These are phyloP conservation scores for Corbicula japonica DNA, from an alignment of 2,888 invertebrate genomes.

Conservation along the genomic window DNA sequence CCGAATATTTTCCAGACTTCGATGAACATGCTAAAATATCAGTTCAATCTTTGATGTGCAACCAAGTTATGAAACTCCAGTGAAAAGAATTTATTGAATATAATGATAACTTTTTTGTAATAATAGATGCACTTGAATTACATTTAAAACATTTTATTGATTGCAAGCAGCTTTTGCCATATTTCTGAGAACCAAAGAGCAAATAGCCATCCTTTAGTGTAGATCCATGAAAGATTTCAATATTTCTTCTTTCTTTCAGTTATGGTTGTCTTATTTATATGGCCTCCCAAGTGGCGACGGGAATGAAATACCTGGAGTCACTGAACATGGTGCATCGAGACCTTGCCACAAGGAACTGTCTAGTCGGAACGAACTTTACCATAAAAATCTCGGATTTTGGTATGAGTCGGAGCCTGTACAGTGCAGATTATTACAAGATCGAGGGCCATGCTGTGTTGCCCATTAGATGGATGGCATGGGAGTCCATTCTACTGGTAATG, in stretches of 20 bases:
- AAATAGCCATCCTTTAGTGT: too few relatives aligned
- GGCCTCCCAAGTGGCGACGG: constrained; percentile 94
- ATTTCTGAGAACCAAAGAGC: too few relatives aligned
- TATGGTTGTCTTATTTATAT: constrained; percentile 94
- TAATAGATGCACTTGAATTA: too few relatives aligned
- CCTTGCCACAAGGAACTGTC: constrained; percentile 94
- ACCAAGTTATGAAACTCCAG: too few relatives aligned
- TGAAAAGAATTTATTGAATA: too few relatives aligned
- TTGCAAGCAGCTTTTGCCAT: too few relatives aligned
- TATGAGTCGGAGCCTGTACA: constrained; percentile 85
- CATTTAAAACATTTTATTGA: too few relatives aligned
- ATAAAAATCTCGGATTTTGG: constrained; percentile 87
- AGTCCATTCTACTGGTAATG: constrained; percentile 90
- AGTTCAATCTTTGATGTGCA: too few relatives aligned
- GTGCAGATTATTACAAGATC: constrained; percentile 93
- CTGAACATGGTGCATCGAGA: constrained; percentile 96
- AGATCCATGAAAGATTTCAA: not conserved
- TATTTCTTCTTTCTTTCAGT: constrained; percentile 88
- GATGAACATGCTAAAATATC: too few relatives aligned
- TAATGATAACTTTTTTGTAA: not conserved
- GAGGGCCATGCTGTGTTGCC: constrained; percentile 93
- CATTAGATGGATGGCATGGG: constrained; percentile 96
- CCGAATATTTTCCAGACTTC: too few relatives aligned
- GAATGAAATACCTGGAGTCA: constrained; percentile 95
- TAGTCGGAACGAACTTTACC: constrained; percentile 93